phyloP scores from a whole-genome alignment of 2,888 invertebrate genomes.

The Acronicta leporina region DNA sequence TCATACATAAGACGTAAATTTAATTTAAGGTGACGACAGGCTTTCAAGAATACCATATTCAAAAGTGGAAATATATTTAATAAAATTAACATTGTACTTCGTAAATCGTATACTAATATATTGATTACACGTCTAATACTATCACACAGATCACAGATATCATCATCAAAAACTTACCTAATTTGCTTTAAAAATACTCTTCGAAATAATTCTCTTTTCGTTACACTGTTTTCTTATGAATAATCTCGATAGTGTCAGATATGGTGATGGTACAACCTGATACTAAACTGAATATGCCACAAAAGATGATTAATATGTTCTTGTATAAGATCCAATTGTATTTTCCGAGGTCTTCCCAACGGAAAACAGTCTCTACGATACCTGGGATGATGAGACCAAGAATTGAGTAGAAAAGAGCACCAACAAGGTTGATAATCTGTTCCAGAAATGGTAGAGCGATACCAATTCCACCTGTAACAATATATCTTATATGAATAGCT shows the following conservation, averaged over 20 bases:
- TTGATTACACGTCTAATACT: slow-evolving; percentile 27
- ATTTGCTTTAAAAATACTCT: not conserved
- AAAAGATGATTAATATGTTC: slow-evolving; percentile 89
- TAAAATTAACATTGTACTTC: not conserved
- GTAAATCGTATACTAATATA: slow-evolving; percentile 12
- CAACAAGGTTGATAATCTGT: slow-evolving; percentile 84
- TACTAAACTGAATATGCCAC: slow-evolving; percentile 90
- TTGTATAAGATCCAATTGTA: slow-evolving; percentile 92
- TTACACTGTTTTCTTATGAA: slow-evolving; percentile 83
- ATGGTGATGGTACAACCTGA: slow-evolving; percentile 88
- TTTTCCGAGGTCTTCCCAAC: slow-evolving; percentile 91
- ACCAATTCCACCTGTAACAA: slow-evolving; percentile 89
- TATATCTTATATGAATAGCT: not conserved
- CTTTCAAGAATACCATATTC: no score
- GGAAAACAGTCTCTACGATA: slow-evolving; percentile 91
- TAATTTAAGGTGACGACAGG: no score
- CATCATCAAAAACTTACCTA: not conserved
- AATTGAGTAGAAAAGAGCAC: slow-evolving; percentile 90
- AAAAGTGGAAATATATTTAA: no score
- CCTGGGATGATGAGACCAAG: slow-evolving; percentile 94
- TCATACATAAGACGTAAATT: no score
- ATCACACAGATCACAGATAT: slow-evolving; percentile 32
- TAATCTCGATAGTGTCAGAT: slow-evolving; percentile 71
- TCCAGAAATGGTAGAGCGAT: slow-evolving; percentile 90
- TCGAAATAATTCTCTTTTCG: not conserved